Conservation (phyloP, 1,140 invertebrate species). For the Olivierus martensii region DNA sequence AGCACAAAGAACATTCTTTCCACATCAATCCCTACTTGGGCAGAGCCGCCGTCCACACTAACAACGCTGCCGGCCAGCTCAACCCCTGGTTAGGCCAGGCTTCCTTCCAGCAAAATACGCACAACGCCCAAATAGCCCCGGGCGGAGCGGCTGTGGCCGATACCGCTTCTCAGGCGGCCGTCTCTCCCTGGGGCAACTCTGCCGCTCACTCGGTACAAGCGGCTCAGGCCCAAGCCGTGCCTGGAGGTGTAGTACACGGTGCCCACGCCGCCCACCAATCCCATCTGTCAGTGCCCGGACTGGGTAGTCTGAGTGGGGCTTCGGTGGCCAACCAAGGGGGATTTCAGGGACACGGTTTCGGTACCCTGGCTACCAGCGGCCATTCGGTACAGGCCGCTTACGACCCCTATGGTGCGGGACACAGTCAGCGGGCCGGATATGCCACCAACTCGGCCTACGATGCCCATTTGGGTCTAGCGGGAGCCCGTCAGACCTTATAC, state of each 20-base stretch:
- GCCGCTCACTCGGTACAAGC: slow-evolving; percentile 12
- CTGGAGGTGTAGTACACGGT: slow-evolving; percentile 10
- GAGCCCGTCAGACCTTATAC: slow-evolving; percentile 9
- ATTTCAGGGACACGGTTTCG: slow-evolving; percentile 12
- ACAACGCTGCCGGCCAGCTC: slow-evolving; percentile 10
- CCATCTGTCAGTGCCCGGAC: slow-evolving; percentile 4
- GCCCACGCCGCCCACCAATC: slow-evolving; percentile 10
- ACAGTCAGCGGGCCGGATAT: slow-evolving; percentile 9
- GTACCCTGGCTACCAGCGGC: slow-evolving; percentile 3
- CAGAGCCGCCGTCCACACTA: slow-evolving; percentile 13
- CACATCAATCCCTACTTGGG: slow-evolving; percentile 17
- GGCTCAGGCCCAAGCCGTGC: slow-evolving; percentile 7
- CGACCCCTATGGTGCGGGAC: slow-evolving; percentile 2
- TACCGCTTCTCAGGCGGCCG: slow-evolving; percentile 2
- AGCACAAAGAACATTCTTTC: slow-evolving; percentile 13
- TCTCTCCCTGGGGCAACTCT: slow-evolving; percentile 5
- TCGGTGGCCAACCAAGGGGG: background rate
- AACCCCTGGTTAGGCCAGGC: slow-evolving; percentile 12
- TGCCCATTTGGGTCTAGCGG: slow-evolving; percentile 3
- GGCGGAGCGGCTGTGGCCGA: slow-evolving; percentile 8
- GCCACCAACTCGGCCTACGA: slow-evolving; percentile 9
- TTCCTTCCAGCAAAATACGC: slow-evolving; percentile 6
- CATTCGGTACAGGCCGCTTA: slow-evolving; percentile 5
- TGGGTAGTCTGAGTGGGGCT: background rate
- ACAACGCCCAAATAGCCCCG: slow-evolving; percentile 13